Evolutionary conservation across 2,888 invertebrate species (phyloP), one percentile per base, ranked within the genome.

Genomic region (Slavum lentiscoides): DNA sequence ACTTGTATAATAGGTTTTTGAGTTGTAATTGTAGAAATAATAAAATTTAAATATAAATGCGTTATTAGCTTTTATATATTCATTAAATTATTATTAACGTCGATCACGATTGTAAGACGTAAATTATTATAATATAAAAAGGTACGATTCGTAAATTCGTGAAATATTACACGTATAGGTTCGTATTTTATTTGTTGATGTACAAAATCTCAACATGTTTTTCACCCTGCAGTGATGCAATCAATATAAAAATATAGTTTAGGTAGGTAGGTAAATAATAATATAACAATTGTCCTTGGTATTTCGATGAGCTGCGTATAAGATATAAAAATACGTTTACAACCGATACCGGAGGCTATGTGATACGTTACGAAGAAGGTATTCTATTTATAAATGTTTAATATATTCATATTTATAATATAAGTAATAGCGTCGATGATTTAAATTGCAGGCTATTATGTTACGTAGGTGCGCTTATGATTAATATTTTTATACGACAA

Each of bases 231-330:
- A 55, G 37, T 64, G 49, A 64, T 21, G 37, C n/a, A 74, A 64
- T 21, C n/a, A 15, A 39, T 53, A 74, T 21, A 8, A n/a, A 49
- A 73, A 55, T 49, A 61, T 64, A 55, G 30, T 30, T 30, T 30
- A 30, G 30, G 30, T 30, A 30, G 30, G 30, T 37, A 53, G 37
- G 15, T 30, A 74, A 74, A 74, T 74, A 17, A 74, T 21, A 74
- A 74, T 53, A 21, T 53, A 21, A 62, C 13, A 62, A 30, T 30
- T 21, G 74, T 64, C 74, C 64, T 74, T 74, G 74, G 53, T 37
- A 74, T 74, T 74, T 74, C 11, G 55, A 37, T 39, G 17, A 13
- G n/a, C 73, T 55, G 17, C 49, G 49, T 49, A 55, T 64, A 66
- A 37, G 55, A 37, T 37, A 61, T 19, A 43, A 62, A 39, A 55